phyloP scores from a whole-genome alignment of 2,113 vertebrate species.

The Eudyptes chrysolophus region DNA sequence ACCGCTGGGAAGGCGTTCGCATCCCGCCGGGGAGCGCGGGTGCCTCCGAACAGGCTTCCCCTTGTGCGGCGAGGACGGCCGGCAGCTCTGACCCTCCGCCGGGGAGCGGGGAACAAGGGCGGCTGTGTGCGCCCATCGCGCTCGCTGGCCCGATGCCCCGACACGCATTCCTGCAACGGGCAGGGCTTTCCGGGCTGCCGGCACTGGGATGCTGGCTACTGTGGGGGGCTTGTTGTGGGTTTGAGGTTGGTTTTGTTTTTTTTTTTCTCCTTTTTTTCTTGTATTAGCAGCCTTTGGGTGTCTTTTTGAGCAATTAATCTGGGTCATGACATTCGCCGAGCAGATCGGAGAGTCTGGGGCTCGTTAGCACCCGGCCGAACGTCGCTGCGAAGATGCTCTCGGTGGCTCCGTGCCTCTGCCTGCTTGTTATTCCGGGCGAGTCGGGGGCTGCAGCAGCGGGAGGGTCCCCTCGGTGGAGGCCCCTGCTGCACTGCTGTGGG shows the following conservation, averaged over 20 bases:
- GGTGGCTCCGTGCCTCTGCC: background rate
- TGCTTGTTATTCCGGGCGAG: conserved; percentile 54
- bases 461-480: background rate
- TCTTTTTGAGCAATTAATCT: conserved; percentile 39
- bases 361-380: background rate
- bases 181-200: conserved; percentile 30
- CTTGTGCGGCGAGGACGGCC: background rate
- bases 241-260: background rate
- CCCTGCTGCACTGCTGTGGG: background rate
- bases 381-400: background rate
- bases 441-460: conserved; percentile 20
- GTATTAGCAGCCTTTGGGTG: background rate
- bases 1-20: background rate
- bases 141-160: background rate
- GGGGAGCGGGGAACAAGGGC: conserved; percentile 40
- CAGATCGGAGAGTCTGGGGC: background rate
- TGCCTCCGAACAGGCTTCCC: conserved; percentile 18
- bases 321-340: conserved; percentile 4
- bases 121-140: background rate
- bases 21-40: background rate
- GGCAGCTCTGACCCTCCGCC: background rate
- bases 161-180: background rate
- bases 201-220: background rate
- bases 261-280: background rate
- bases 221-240: background rate